Base-by-base conservation (phyloP, 2,113 vertebrate genomes). In the Girardinichthys multiradiatus region DNA sequence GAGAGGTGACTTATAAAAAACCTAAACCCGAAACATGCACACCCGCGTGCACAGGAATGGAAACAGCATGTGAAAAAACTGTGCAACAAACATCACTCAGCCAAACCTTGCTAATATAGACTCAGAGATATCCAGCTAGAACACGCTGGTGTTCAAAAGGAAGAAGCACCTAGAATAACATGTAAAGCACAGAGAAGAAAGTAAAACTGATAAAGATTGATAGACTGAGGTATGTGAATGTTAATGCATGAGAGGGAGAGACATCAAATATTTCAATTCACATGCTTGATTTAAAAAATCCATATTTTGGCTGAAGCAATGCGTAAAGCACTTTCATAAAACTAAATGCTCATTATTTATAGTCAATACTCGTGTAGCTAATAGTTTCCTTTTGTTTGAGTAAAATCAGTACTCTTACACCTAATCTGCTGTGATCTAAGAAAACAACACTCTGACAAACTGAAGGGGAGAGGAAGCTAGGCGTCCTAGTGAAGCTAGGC, bases 201-300 rank as follows among this genome's bases (percentile, higher is more conserved):
- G 9, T 21, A 21, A 24, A 48, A 8, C 66, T 67, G 74, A 54
- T n/a, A n/a, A n/a, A 54, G 75, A 76, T 62, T 73, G 7, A 4
- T 35, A 80, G 68, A 74, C 31, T 24, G 67, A 72, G 45, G 51
- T 9, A 68, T 70, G 4, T 68, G 0, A 54, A 21, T 42, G 27
- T 65, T 14, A 60, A 63, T 62, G 54, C 35, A 29, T 31, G 62
- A 5, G 60, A 35, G 42, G 17, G 17, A 48, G 21, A 78, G 7
- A 64, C 19, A 79, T 67, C 76, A 4, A 69, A 86, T 82, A 80
- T 79, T 91, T 86, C 59, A 80, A 24, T 79, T 75, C 19, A 51
- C 65, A 68, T 4, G 1, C 17, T 45, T 60, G 27, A 29, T 28
- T 27, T 42, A 42, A 24, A 9, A n/a, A n/a, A 54, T 54, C 48